A percentile compares a stretch with the other conserved stretches of the same genome.
Evolutionary conservation across 1,140 invertebrate species (phyloP).

Genomic region (Cyclargus thomasi): DNA sequence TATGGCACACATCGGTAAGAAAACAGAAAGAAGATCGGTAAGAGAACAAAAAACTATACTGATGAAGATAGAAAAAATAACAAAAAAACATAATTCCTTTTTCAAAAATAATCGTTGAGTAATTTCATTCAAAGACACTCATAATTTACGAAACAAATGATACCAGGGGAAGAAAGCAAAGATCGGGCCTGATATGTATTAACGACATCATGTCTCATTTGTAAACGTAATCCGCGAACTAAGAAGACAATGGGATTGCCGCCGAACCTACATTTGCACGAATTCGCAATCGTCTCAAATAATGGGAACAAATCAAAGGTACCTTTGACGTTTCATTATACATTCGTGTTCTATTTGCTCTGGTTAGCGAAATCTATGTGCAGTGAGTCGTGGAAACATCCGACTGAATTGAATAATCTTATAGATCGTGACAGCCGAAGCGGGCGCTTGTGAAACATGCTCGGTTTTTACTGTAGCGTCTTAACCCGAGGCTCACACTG

Average conservation of each 20-base stretch:
- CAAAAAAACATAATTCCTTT: background rate
- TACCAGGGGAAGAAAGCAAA: background rate
- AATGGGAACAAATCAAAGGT: constrained; percentile 18
- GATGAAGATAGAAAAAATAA: background rate
- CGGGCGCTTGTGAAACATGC: constrained; percentile 29
- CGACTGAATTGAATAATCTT: constrained; percentile 34
- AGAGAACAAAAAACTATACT: background rate
- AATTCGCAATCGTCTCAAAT: constrained; percentile 8
- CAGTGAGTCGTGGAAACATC: constrained; percentile 31
- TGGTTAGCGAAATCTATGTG: constrained; percentile 25
- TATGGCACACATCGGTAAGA: background rate
- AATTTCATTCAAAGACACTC: background rate
- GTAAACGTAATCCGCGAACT: background rate
- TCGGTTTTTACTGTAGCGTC: constrained; percentile 23
- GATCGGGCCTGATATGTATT: background rate
- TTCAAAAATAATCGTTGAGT: too few species aligned
- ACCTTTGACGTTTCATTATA: constrained; percentile 19
- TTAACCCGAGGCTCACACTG: constrained; percentile 22
- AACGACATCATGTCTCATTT: constrained; percentile 10
- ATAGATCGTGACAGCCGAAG: constrained; percentile 36
- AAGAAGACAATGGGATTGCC: constrained; percentile 8
- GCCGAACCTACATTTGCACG: background rate
- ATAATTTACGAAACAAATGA: background rate
- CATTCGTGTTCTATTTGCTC: constrained; percentile 26
- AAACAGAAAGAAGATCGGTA: too few species aligned